These are phyloP conservation scores for Eristalis arbustorum DNA, from an alignment of 2,888 invertebrate species.

Conservation along the genomic window DNA sequence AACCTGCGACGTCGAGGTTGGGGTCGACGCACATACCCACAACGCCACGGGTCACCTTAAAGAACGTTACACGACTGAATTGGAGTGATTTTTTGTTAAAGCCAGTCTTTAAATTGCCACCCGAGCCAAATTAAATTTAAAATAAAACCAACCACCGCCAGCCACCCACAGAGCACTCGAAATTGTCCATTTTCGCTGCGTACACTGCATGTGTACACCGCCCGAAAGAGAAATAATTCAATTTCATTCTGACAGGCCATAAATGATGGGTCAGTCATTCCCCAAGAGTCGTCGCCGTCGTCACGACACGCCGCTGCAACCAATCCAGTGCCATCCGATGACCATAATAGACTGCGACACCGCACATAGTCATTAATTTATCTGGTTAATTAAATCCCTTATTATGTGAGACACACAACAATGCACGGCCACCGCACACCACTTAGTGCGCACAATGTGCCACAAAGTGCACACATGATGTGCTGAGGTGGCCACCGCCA, in stretches of 20 bases:
- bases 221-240: constrained; percentile 10
- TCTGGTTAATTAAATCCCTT: constrained; percentile 61
- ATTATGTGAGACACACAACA: constrained; percentile 15
- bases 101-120: no score
- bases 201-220: no score
- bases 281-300: neutral
- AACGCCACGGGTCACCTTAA: no score
- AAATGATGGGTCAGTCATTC: constrained; percentile 17
- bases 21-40: no score
- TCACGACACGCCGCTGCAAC: neutral
- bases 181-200: neutral
- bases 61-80: no score
- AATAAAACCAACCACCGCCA: neutral
- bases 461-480: neutral
- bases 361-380: constrained; percentile 52
- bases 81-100: no score
- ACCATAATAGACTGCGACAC: constrained; percentile 15
- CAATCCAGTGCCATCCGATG: neutral
- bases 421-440: constrained; percentile 1
- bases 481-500: neutral
- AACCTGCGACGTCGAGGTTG: no score
- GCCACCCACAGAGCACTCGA: neutral
- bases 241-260: constrained; percentile 46
- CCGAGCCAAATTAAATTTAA: neutral
- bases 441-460: constrained; percentile 17